Evolutionary conservation across 2,113 vertebrate genomes (phyloP).

Genomic region (Pituophis catenifer): DNA sequence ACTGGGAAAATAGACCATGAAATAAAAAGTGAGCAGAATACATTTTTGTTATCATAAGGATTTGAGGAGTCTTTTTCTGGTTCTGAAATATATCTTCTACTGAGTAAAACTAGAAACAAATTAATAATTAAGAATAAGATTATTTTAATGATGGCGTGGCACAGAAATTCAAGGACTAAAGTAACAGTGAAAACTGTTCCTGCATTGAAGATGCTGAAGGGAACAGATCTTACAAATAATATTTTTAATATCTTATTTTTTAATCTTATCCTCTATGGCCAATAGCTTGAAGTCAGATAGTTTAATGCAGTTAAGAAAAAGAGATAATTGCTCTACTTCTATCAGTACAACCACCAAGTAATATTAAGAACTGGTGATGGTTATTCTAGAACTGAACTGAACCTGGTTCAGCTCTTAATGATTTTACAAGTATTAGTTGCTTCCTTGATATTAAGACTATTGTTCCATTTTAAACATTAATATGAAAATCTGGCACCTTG

Average conservation of each 20-base stretch:
- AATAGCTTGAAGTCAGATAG: not conserved
- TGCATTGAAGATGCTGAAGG: not conserved
- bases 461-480: not conserved
- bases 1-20: not conserved
- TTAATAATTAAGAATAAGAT: not conserved
- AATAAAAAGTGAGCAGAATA: not conserved
- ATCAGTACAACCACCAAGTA: not conserved
- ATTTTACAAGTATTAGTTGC: not conserved
- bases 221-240: not conserved
- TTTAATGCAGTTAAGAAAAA: not conserved
- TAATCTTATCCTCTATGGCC: not conserved
- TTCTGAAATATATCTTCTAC: not conserved
- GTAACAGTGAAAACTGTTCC: not conserved
- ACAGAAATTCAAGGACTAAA: not conserved
- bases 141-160: not conserved
- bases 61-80: not conserved
- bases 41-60: not conserved
- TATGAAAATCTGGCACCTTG: not conserved
- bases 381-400: not conserved
- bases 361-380: not conserved
- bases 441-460: not conserved
- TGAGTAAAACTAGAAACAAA: not conserved
- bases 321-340: not conserved
- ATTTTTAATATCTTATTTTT: not conserved
- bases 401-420: not conserved